Conservation (phyloP, 2,888 invertebrate species). For the Keiferia lycopersicella region DNA sequence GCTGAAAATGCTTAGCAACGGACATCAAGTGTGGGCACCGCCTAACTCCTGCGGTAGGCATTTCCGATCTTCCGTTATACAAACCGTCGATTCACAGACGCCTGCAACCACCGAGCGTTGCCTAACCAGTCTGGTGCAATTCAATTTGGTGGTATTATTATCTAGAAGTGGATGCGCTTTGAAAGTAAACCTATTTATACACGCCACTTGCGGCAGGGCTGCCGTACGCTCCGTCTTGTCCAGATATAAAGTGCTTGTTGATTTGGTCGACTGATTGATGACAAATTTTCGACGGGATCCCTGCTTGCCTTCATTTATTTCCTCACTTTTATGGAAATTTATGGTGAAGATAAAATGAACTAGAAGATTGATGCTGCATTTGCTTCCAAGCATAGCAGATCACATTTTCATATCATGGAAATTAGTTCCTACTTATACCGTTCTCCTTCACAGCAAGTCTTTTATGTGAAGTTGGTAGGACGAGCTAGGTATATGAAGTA, state of each 20-base stretch:
- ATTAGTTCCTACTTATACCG: not conserved
- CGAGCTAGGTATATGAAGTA: not conserved
- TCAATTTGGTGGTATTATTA: constrained; percentile 41
- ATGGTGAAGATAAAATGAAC: not conserved
- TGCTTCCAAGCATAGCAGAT: not conserved
- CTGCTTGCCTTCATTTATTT: constrained; percentile 38
- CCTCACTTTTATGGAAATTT: constrained; percentile 7
- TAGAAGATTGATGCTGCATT: not conserved
- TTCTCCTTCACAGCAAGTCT: not conserved
- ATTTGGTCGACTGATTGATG: constrained; percentile 17
- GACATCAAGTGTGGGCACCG: no score
- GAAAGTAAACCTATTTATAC: constrained; percentile 52
- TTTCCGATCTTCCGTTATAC: constrained; percentile 66
- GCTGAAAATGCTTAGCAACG: no score
- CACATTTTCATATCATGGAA: not conserved
- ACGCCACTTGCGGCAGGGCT: constrained; percentile 38
- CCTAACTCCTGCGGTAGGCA: constrained; percentile 58
- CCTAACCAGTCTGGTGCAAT: constrained; percentile 32
- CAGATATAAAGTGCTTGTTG: constrained; percentile 16
- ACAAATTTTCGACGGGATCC: constrained; percentile 34
- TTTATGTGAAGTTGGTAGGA: not conserved
- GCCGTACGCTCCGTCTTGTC: constrained; percentile 15
- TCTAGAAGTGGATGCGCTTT: constrained; percentile 46
- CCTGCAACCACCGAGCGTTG: constrained; percentile 33
- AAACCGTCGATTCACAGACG: constrained; percentile 36